Conservation (phyloP, 2,797 vertebrate genomes). For the Rousettus madagascariensis region DNA sequence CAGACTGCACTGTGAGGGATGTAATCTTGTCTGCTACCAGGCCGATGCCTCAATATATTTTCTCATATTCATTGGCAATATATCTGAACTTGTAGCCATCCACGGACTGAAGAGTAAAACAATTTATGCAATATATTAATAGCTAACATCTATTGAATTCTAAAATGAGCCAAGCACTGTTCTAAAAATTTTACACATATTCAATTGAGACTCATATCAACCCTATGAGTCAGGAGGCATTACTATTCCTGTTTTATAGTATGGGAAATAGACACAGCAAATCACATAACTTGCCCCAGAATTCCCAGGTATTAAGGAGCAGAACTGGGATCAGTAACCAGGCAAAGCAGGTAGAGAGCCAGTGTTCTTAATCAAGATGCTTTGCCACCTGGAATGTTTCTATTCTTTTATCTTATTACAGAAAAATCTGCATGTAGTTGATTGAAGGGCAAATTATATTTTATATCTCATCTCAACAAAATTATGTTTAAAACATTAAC, state of each 20-base stretch:
- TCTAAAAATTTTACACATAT: background rate
- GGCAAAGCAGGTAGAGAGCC: background rate
- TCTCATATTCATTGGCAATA: background rate
- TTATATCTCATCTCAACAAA: background rate
- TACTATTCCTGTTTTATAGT: background rate
- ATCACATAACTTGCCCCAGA: background rate
- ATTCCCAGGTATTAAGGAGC: background rate
- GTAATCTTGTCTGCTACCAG: background rate
- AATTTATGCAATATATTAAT: background rate
- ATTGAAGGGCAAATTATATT: background rate
- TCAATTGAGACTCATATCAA: background rate
- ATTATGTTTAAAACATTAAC: background rate
- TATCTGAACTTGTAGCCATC: background rate
- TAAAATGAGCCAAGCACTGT: background rate
- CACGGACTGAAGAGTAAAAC: background rate
- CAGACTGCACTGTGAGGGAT: background rate
- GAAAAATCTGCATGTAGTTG: background rate
- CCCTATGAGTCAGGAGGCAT: background rate
- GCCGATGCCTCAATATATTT: background rate
- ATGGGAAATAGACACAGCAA: slow-evolving; percentile 2
- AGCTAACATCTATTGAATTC: background rate
- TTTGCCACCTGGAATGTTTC: background rate
- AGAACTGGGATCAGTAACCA: background rate
- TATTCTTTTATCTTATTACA: background rate
- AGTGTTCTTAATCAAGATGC: background rate